A percentile compares a stretch with the other conserved stretches of the same genome.
These are phyloP conservation scores for Lepetodrilus schrolli DNA, from an alignment of 2,888 invertebrate species.

Conservation along the genomic window DNA sequence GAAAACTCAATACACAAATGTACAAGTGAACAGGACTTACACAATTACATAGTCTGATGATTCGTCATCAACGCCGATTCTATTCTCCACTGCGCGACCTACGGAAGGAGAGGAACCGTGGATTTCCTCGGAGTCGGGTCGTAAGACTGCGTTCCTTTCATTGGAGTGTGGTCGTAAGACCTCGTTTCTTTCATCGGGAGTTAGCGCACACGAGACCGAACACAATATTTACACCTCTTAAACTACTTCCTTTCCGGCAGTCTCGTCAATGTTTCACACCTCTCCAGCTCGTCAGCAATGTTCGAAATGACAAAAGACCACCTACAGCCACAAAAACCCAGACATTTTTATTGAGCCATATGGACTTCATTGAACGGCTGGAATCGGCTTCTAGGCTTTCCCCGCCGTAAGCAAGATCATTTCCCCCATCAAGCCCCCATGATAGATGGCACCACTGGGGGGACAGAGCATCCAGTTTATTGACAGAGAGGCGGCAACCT, in stretches of 20 bases:
- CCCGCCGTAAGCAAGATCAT: not conserved
- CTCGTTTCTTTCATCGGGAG: not conserved
- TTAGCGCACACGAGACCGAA: not conserved
- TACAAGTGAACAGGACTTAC: not conserved
- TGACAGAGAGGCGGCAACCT: slow-evolving; percentile 1
- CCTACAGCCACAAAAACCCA: slow-evolving; percentile 18
- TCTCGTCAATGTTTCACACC: not conserved
- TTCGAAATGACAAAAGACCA: not conserved
- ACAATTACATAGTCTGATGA: not conserved
- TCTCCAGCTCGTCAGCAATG: not conserved
- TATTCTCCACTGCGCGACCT: slow-evolving; percentile 1
- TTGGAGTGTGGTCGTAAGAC: not conserved
- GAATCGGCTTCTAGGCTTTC: not conserved
- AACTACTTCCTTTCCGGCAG: not conserved
- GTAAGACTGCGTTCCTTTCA: not conserved
- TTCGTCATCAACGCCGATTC: not conserved
- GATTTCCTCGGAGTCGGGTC: not conserved
- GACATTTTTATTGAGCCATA: slow-evolving; percentile 19
- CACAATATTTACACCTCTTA: not conserved
- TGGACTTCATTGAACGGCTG: not conserved
- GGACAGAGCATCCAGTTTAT: slow-evolving; percentile 6
- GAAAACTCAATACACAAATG: not conserved
- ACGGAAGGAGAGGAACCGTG: not conserved
- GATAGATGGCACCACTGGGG: not conserved
- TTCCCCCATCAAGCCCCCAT: not conserved